Evolutionary conservation across 2,797 vertebrate species (phyloP).

Genomic region (Melanotaenia trifasciata): DNA sequence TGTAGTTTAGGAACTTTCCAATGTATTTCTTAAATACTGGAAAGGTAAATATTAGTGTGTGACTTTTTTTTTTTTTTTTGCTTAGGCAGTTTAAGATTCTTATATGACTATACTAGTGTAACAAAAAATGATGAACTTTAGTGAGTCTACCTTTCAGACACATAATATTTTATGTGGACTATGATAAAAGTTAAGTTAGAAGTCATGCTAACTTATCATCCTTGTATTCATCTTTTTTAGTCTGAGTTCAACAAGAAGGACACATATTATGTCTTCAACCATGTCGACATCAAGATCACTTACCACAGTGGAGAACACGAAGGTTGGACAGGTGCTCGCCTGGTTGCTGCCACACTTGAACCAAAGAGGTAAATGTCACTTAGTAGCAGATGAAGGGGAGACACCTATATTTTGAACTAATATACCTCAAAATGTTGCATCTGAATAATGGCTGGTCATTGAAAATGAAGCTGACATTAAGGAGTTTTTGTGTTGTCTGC

Average conservation of each 20-base stretch:
- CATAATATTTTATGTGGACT: neutral
- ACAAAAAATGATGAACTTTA: neutral
- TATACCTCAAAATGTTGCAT: neutral
- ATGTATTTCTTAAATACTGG: neutral
- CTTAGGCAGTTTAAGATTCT: too few species aligned
- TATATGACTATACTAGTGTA: neutral
- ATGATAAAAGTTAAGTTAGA: neutral
- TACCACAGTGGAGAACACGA: conserved; percentile 87
- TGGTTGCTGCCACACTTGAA: conserved; percentile 89
- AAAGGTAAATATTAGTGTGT: too few species aligned
- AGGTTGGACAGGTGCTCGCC: conserved; percentile 84
- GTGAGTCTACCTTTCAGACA: neutral
- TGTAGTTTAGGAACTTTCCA: neutral
- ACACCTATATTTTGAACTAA: neutral
- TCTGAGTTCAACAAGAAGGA: conserved; percentile 90
- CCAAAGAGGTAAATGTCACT: conserved; percentile 86
- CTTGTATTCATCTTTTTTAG: conserved; percentile 75
- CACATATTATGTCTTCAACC: conserved; percentile 93
- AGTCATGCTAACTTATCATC: neutral
- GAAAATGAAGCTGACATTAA: neutral
- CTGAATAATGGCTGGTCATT: neutral
- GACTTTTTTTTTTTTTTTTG: too few species aligned
- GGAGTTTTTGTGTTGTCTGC: conserved; percentile 30
- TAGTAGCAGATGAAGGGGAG: neutral
- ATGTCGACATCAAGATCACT: conserved; percentile 90